Conservation (phyloP, 2,113 vertebrate genomes). For the Melanerpes formicivorus region DNA sequence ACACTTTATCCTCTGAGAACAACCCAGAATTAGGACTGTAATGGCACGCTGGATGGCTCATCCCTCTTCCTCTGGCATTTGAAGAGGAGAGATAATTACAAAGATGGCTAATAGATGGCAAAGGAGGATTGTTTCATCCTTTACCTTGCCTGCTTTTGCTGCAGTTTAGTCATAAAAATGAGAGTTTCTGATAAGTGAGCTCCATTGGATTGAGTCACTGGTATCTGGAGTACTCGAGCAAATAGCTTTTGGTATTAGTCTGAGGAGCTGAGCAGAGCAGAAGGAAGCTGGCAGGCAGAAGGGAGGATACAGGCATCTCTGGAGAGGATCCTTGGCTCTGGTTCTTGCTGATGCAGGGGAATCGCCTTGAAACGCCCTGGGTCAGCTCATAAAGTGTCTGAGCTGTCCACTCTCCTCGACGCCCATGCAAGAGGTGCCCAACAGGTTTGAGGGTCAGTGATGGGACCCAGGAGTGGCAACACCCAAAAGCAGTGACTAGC, state of each 20-base stretch:
- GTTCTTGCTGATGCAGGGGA: not conserved
- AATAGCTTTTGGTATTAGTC: slow-evolving; percentile 26
- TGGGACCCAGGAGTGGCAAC: not conserved
- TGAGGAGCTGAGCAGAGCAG: slow-evolving; percentile 2
- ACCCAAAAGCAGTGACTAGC: not conserved
- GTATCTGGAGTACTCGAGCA: slow-evolving; percentile 8
- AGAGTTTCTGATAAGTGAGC: slow-evolving; percentile 55
- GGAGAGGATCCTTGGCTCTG: not conserved
- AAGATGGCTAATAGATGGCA: slow-evolving; percentile 29
- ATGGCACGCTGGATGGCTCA: not conserved
- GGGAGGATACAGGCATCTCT: not conserved
- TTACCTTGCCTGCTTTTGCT: slow-evolving; percentile 52
- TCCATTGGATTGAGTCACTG: slow-evolving; percentile 44
- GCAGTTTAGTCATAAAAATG: slow-evolving; percentile 63
- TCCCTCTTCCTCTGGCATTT: not conserved
- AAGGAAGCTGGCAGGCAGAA: not conserved
- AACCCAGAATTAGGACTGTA: not conserved
- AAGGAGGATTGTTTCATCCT: slow-evolving; percentile 13
- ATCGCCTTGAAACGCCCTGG: not conserved
- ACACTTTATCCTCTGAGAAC: not conserved
- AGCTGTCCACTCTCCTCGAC: rapidly evolving
- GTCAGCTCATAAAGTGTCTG: not conserved
- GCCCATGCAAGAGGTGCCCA: not conserved
- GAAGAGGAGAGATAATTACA: slow-evolving; percentile 19
- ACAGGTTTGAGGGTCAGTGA: not conserved